Percentiles rank a stretch among this genome's conserved stretches.
Conservation (phyloP, 2,888 invertebrate species). For the Macaria liturata region DNA sequence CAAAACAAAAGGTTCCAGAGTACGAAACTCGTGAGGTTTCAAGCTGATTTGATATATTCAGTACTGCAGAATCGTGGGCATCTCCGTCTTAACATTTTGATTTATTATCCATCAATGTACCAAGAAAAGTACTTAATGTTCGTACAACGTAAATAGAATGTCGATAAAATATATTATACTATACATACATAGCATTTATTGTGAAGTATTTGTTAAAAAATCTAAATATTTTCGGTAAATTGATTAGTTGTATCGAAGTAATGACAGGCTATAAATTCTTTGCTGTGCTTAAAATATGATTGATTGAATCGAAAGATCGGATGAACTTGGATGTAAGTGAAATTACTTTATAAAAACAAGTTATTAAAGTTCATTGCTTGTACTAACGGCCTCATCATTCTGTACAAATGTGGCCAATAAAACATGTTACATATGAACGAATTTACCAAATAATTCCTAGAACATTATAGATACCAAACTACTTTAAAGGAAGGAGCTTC, state of each 20-base stretch:
- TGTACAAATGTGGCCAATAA: too few species aligned
- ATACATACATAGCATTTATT: slow-evolving; percentile 21
- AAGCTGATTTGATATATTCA: slow-evolving; percentile 78
- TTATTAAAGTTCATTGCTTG: too few species aligned
- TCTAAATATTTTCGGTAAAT: slow-evolving; percentile 53
- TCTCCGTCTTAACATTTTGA: slow-evolving; percentile 60
- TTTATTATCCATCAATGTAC: slow-evolving; percentile 57
- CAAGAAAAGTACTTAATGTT: slow-evolving; percentile 20
- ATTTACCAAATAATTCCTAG: too few species aligned
- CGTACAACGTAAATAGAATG: slow-evolving; percentile 16
- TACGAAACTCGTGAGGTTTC: slow-evolving; percentile 74
- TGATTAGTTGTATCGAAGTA: slow-evolving; percentile 62
- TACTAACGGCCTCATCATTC: too few species aligned
- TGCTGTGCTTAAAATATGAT: slow-evolving; percentile 37
- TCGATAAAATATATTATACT: too few species aligned
- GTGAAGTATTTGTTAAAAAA: slow-evolving; percentile 41
- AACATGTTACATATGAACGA: too few species aligned
- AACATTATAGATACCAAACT: too few species aligned
- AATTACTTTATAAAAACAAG: too few species aligned
- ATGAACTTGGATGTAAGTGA: too few species aligned
- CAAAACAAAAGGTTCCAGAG: slow-evolving; percentile 64
- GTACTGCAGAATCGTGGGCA: slow-evolving; percentile 73
- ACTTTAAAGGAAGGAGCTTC: too few species aligned
- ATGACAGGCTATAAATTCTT: slow-evolving; percentile 70
- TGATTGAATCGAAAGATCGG: slow-evolving; percentile 42